These are phyloP conservation scores for Deilephila elpenor DNA, from an alignment of 2,888 invertebrate genomes.

Conservation along the genomic window DNA sequence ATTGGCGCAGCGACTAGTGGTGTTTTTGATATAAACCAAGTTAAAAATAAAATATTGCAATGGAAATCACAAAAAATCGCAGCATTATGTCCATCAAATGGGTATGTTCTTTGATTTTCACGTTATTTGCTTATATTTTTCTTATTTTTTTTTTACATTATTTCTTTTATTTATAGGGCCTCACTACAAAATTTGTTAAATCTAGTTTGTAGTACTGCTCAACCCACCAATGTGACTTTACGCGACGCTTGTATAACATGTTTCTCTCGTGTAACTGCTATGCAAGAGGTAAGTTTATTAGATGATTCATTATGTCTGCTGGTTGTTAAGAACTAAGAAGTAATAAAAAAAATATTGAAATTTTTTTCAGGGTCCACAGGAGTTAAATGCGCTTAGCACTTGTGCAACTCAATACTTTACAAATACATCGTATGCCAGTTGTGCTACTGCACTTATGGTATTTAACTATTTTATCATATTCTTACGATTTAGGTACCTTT, in stretches of 20 bases:
- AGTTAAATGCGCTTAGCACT: constrained; percentile 78
- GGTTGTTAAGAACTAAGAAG: too few species aligned
- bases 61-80: constrained; percentile 80
- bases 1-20: constrained; percentile 71
- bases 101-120: constrained; percentile 48
- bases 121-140: background rate
- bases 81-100: constrained; percentile 74
- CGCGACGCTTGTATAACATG: constrained; percentile 87
- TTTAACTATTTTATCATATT: constrained; percentile 37
- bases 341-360: background rate
- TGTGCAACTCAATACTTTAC: constrained; percentile 83
- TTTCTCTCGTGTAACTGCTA: constrained; percentile 83
- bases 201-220: constrained; percentile 87
- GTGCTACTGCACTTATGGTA: constrained; percentile 81
- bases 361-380: constrained; percentile 79
- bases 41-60: constrained; percentile 79
- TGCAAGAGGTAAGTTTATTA: constrained; percentile 66
- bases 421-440: constrained; percentile 78
- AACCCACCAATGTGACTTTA: constrained; percentile 81
- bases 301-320: background rate
- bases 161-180: constrained; percentile 53
- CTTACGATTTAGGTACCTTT: too few species aligned
- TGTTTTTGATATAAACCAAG: constrained; percentile 75
- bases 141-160: background rate
- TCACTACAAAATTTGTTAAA: constrained; percentile 83